Evolutionary conservation across 2,888 invertebrate genomes (phyloP), one percentile per base, ranked within the genome.

Genomic region (Perizoma flavofasciatum): DNA sequence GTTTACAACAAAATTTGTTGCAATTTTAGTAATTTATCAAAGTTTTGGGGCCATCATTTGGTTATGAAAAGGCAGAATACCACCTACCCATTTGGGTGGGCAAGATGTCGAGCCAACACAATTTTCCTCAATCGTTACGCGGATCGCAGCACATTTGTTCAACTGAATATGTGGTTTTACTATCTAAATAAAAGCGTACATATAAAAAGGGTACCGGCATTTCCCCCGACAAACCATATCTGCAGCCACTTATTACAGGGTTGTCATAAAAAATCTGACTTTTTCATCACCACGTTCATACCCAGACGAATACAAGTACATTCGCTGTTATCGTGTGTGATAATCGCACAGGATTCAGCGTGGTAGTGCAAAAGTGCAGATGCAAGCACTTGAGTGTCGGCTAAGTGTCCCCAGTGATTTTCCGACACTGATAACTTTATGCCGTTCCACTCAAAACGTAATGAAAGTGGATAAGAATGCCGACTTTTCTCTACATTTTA

Each of bases 261-360:
- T 69, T 64, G 64, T 65, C 65, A 66, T 66, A 64, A 61, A 63
- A 65, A 72, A 67, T 69, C 66, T 66, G 64, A 57, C 62, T 51
- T 61, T 67, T 63, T 53, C 65, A 67, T 59, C 64, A 63, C 63
- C 67, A 58, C 67, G 70, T 72, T 72, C 69, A 67, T 70, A 68
- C 71, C 63, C 59, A 37, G 33, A 34, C 70, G 65, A 46, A 46
- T 52, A 45, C 52, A 37, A 40, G 5, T 6, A 49, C 61, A 66
- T 69, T 62, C 65, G 59, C 45, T 58, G 61, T 74, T 74, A 81
- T 79, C 77, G 41, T 37, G 71, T 48, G 55, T 49, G 72, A 75
- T 78, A 69, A 82, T 82, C 79, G 65, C 63, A 52, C 68, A 55
- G 65, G 70, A 74, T 71, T 73, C 61, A 62, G 57, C 68, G 65